A percentile compares a stretch with the other conserved stretches of the same genome.
phyloP scores from a whole-genome alignment of 2,797 vertebrate species.

The Cuniculus paca region DNA sequence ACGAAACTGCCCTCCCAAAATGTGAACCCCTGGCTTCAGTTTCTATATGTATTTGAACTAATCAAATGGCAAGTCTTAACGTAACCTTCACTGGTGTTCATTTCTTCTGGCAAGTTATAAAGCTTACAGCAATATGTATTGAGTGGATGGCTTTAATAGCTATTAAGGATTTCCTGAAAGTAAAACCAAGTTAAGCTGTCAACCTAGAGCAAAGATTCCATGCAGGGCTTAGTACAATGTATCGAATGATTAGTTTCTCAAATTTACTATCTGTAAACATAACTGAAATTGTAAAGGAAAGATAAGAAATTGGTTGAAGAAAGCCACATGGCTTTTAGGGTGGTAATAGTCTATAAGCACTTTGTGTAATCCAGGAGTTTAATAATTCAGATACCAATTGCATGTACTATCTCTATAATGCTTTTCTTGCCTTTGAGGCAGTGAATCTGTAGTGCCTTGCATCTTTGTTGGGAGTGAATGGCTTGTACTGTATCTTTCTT shows the following conservation, averaged over 20 bases:
- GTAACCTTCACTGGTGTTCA: background rate
- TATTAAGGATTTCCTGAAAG: slow-evolving; percentile 42
- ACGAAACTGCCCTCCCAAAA: background rate
- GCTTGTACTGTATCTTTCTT: slow-evolving; percentile 21
- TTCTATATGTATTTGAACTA: background rate
- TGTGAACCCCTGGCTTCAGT: background rate
- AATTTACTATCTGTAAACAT: background rate
- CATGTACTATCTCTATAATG: background rate
- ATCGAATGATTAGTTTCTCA: background rate
- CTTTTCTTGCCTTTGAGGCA: background rate
- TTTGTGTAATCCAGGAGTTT: background rate
- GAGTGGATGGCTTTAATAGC: background rate
- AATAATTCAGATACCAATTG: background rate
- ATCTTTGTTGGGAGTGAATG: slow-evolving; percentile 17
- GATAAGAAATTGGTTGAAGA: slow-evolving; percentile 4
- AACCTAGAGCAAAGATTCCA: background rate
- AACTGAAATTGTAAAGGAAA: slow-evolving; percentile 42
- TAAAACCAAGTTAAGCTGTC: background rate
- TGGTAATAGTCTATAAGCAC: background rate
- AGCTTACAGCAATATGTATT: background rate
- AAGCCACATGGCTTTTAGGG: background rate
- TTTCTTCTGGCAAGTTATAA: background rate
- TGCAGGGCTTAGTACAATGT: background rate
- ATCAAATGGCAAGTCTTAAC: slow-evolving; percentile 25
- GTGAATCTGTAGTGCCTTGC: background rate